A percentile compares a stretch with the other conserved stretches of the same genome.
Conservation (phyloP, 2,797 vertebrate species). For the Onychomys torridus region DNA sequence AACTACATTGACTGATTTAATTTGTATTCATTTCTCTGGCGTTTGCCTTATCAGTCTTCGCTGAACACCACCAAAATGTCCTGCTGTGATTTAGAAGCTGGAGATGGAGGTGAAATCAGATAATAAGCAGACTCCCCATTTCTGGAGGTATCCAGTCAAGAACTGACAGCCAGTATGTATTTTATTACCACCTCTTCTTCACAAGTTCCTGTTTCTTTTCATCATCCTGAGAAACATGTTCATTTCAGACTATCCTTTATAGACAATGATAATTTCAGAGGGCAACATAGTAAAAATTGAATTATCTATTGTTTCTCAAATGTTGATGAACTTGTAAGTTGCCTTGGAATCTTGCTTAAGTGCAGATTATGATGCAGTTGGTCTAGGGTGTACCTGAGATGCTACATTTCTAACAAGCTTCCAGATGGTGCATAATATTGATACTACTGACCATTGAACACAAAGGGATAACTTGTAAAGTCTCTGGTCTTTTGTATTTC, state of each 20-base stretch:
- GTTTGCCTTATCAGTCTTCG: neutral
- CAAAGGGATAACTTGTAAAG: neutral
- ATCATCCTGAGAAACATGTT: conserved; percentile 13
- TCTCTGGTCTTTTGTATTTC: neutral
- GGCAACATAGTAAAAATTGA: neutral
- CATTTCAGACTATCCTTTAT: conserved; percentile 1
- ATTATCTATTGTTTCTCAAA: conserved; percentile 34
- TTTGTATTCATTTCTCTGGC: neutral
- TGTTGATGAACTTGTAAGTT: neutral
- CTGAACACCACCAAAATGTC: neutral
- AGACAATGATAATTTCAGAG: conserved; percentile 18
- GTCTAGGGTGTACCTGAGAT: neutral
- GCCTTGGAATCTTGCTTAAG: neutral
- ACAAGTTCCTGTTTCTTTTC: neutral
- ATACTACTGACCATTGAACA: neutral
- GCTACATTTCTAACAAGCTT: neutral
- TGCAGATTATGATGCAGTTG: neutral
- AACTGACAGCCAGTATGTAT: neutral
- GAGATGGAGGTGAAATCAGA: neutral
- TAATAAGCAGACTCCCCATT: neutral
- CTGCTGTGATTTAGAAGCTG: neutral
- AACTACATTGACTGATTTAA: conserved; percentile 21
- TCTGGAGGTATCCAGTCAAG: neutral
- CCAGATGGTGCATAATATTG: too few relatives aligned
- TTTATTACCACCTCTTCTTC: neutral